phyloP scores from a whole-genome alignment of 2,113 vertebrate species.

The Connochaetes taurinus region DNA sequence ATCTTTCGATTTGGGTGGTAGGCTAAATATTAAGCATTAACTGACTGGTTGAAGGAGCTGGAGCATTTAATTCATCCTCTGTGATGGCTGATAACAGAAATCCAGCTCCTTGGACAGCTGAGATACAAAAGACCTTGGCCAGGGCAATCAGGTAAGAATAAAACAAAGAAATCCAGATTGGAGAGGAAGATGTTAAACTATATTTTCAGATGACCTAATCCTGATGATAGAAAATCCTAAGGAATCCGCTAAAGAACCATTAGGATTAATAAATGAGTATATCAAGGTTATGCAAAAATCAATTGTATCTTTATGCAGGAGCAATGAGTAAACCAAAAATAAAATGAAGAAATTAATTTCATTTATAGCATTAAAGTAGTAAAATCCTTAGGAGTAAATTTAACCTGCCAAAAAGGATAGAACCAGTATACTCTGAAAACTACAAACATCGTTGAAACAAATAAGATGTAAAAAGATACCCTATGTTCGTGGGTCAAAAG shows the following conservation, averaged over 20 bases:
- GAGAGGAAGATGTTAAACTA: not conserved
- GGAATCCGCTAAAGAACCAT: not conserved
- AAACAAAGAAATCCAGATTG: not conserved
- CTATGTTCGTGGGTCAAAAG: not conserved
- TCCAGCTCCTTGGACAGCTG: not conserved
- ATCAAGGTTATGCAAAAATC: not conserved
- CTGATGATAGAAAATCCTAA: not conserved
- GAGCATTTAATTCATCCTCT: not conserved
- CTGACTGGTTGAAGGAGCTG: not conserved
- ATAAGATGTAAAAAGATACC: not conserved
- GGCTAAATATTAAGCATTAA: not conserved
- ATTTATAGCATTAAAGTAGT: not conserved
- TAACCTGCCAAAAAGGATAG: not conserved
- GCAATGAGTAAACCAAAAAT: not conserved
- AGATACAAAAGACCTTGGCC: not conserved
- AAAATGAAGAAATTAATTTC: not conserved
- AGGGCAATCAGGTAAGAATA: not conserved
- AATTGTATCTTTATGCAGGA: not conserved
- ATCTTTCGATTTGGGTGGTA: not conserved
- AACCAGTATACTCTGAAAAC: not conserved
- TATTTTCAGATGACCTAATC: not conserved
- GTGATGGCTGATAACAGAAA: not conserved
- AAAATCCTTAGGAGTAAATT: not conserved
- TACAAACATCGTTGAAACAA: not conserved
- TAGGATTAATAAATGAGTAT: not conserved